Evolutionary conservation across 1,140 invertebrate species (phyloP).

Genomic region (Dendroctonus ponderosae): DNA sequence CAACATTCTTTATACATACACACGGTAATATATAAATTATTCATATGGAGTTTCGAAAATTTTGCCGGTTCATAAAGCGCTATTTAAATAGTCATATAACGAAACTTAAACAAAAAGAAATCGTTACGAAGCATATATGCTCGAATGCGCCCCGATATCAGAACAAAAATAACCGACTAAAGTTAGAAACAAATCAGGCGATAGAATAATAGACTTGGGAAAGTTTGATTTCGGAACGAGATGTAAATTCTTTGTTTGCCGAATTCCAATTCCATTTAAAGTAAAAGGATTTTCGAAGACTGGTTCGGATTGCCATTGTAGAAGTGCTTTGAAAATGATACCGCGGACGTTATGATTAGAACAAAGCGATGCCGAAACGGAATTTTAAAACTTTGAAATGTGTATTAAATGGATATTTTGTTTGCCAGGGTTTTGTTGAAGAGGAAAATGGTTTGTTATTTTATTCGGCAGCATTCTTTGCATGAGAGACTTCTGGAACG

Average conservation of each 20-base stretch:
- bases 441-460: too few species aligned
- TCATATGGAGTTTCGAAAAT: too few species aligned
- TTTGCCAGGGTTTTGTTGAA: too few species aligned
- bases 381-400: conserved; percentile 11
- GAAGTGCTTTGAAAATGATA: conserved; percentile 29
- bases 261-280: conserved; percentile 35
- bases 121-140: conserved; percentile 8
- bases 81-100: not conserved
- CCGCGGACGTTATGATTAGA: conserved; percentile 22
- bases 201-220: conserved; percentile 29
- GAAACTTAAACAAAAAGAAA: conserved; percentile 1
- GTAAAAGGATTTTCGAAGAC: conserved; percentile 31
- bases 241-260: conserved; percentile 37
- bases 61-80: too few species aligned
- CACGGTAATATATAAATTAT: too few species aligned
- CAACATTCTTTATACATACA: too few species aligned
- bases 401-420: not conserved
- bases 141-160: conserved; percentile 7
- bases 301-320: conserved; percentile 23
- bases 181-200: conserved; percentile 33
- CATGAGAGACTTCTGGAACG: too few species aligned
- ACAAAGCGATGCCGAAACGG: conserved; percentile 5
- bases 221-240: conserved; percentile 33
- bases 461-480: too few species aligned
- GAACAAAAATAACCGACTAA: conserved; percentile 25